A percentile compares a stretch with the other conserved stretches of the same genome.
Evolutionary conservation across 2,113 vertebrate genomes (phyloP).

Genomic region (Pristiophorus japonicus): DNA sequence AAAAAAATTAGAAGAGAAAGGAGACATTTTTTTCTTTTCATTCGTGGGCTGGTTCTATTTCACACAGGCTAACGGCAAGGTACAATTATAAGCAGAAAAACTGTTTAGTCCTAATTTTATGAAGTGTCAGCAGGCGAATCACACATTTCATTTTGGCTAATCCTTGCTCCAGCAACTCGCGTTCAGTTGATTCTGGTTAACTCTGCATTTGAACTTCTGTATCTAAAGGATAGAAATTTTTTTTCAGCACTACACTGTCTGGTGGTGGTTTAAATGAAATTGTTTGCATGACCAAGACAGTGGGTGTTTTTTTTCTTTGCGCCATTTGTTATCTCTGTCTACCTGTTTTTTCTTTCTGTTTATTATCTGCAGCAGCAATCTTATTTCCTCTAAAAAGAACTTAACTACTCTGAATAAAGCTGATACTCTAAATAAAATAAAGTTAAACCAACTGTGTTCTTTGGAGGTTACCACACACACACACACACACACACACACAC

Average conservation of each 20-base stretch:
- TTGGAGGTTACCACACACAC: conserved; percentile 40
- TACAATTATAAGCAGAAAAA: neutral
- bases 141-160: neutral
- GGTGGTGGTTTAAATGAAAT: neutral
- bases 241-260: neutral
- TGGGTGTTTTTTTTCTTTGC: neutral
- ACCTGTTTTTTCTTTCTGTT: conserved; percentile 35
- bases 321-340: neutral
- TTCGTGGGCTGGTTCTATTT: neutral
- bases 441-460: conserved; percentile 40
- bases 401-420: conserved; percentile 37
- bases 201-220: neutral
- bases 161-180: neutral
- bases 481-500: no score
- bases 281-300: neutral
- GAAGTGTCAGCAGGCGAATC: neutral
- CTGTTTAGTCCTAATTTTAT: neutral
- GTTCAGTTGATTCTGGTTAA: neutral
- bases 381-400: conserved; percentile 37
- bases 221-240: neutral
- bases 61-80: neutral
- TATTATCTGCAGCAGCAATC: conserved; percentile 12
- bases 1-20: neutral
- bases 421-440: conserved; percentile 39
- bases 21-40: conserved; percentile 28